Percentiles rank a stretch among this genome's conserved stretches.
Evolutionary conservation across 1,140 invertebrate genomes (phyloP).

Genomic region (Arion vulgaris): DNA sequence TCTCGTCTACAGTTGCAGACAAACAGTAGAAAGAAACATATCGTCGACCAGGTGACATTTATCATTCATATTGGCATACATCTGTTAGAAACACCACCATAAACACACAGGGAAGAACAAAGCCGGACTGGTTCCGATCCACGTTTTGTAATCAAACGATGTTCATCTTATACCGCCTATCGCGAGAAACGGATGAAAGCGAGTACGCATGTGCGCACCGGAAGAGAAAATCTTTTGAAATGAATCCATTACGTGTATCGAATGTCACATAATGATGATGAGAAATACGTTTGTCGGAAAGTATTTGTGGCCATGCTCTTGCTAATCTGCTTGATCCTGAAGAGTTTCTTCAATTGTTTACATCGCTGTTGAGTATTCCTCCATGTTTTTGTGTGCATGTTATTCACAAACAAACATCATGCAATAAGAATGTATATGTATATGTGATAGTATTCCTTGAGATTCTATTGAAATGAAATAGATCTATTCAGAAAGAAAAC

Average conservation of each 20-base stretch:
- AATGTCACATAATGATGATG: slow-evolving; percentile 10
- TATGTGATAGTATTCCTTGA: too few relatives aligned
- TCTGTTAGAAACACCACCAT: not conserved
- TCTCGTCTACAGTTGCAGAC: too few relatives aligned
- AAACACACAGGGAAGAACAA: not conserved
- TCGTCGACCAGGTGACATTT: not conserved
- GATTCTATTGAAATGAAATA: too few relatives aligned
- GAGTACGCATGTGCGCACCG: slow-evolving; percentile 8
- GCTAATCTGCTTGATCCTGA: too few relatives aligned
- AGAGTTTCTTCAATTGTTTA: too few relatives aligned
- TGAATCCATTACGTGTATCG: slow-evolving; percentile 11
- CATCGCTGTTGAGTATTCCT: too few relatives aligned
- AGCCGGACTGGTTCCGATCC: not conserved
- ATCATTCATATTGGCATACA: not conserved
- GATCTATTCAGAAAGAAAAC: too few relatives aligned
- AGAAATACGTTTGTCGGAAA: slow-evolving; percentile 4
- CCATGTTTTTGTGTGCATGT: too few relatives aligned
- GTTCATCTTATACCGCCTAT: not conserved
- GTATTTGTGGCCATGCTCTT: not conserved
- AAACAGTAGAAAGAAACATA: not conserved
- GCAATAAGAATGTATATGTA: too few relatives aligned
- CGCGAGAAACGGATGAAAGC: not conserved
- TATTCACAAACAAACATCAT: too few relatives aligned
- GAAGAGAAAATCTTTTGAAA: slow-evolving; percentile 29
- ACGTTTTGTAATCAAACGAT: not conserved